Evolutionary conservation across 2,797 vertebrate species (phyloP).

Genomic region (Gadopsis marmoratus): DNA sequence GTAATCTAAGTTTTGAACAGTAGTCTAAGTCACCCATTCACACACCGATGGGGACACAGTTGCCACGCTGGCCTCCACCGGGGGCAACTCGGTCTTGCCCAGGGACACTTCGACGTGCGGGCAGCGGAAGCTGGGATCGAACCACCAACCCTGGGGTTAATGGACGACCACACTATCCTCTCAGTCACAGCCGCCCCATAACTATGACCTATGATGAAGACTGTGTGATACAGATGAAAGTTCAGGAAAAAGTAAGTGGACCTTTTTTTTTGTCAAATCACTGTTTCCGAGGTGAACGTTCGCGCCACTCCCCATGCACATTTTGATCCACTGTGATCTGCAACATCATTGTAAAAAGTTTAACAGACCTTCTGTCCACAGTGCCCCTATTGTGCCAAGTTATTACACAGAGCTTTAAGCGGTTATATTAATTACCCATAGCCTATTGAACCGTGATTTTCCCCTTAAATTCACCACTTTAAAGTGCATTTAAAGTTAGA

Average conservation of each 20-base stretch:
- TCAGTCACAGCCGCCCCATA: no score
- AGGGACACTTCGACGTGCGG: no score
- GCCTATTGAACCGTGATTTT: slow-evolving; percentile 4
- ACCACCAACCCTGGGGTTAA: no score
- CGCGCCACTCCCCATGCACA: no score
- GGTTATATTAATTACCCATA: slow-evolving; percentile 7
- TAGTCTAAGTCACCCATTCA: no score
- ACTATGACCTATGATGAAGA: not conserved
- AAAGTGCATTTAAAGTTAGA: slow-evolving; percentile 6
- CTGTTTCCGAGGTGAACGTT: not conserved
- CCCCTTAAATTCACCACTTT: slow-evolving; percentile 5
- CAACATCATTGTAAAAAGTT: not conserved
- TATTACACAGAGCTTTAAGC: slow-evolving; percentile 15
- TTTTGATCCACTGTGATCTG: slow-evolving; percentile 5
- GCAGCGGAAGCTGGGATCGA: no score
- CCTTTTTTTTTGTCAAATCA: not conserved
- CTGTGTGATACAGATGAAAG: not conserved
- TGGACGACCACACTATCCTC: no score
- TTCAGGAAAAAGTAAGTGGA: not conserved
- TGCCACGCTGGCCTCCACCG: no score
- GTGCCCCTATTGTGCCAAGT: not conserved
- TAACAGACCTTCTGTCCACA: slow-evolving; percentile 2
- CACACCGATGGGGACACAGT: no score
- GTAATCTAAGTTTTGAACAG: no score
- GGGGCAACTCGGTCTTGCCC: no score